Evolutionary conservation across 2,888 invertebrate genomes (phyloP).

Genomic region (Epiblema foenella): DNA sequence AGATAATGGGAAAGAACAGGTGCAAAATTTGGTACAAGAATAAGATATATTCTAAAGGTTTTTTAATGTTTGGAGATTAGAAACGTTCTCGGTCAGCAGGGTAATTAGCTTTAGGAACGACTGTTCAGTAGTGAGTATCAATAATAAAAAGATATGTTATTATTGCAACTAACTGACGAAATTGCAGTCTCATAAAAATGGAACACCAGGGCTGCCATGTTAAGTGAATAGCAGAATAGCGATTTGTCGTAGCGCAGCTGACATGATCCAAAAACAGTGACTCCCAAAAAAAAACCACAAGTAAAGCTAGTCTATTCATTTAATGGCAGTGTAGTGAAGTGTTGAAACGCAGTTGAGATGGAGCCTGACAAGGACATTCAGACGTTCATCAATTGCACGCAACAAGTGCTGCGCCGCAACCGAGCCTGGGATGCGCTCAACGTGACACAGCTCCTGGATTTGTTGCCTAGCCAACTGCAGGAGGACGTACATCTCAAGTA

Average conservation of each 20-base stretch:
- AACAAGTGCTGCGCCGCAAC: constrained; percentile 70
- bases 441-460: constrained; percentile 72
- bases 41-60: too few relatives aligned
- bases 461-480: constrained; percentile 69
- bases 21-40: too few relatives aligned
- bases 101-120: neutral
- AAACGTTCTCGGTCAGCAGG: too few relatives aligned
- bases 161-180: too few relatives aligned
- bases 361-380: constrained; percentile 74
- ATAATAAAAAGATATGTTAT: neutral
- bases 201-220: too few relatives aligned
- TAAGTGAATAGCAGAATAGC: neutral
- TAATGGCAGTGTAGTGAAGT: neutral
- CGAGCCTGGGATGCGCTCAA: constrained; percentile 72
- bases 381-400: constrained; percentile 78
- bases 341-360: constrained; percentile 59
- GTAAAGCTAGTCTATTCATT: neutral
- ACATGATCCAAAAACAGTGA: neutral
- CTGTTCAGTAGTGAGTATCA: neutral
- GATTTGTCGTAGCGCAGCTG: neutral
- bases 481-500: constrained; percentile 77
- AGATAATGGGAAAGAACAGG: too few relatives aligned
- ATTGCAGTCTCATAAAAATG: too few relatives aligned
- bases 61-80: too few relatives aligned
- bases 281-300: neutral